Evolutionary conservation across 1,140 invertebrate genomes (phyloP), one percentile per base, ranked within the genome.

Genomic region (Dendroctonus valens): DNA sequence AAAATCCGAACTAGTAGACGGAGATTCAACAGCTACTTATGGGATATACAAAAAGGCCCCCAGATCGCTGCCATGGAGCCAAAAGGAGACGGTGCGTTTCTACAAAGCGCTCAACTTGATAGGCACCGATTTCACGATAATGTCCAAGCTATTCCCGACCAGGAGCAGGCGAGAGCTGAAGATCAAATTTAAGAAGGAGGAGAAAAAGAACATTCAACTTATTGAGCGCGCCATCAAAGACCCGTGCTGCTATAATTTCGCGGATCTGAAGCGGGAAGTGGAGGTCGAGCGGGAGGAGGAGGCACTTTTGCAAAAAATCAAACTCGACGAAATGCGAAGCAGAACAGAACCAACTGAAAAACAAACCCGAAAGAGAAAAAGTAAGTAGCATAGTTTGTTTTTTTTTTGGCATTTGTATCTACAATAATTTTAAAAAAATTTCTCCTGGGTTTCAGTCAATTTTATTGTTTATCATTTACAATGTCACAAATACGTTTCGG

Each of bases 121-220:
- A 58, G 94, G 94, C 0, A 94, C 93, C 0, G 93, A 96, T 81
- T 96, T 97, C 78, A 87, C 90, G 0, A 75, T 96, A 11, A 96
- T 97, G 92, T 81, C 86, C 59, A 84, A 85, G 54, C 79, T 94
- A n/a, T 94, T 96, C 78, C 89, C 89, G 0, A 85, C 86, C 52
- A 82, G 93, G 59, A 87, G 85, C 1, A 80, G 94, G 5, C 79
- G 85, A 48, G 92, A 96, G 74, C 79, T 97, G 0, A 96, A 96
- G 77, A 79, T 90, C 8, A 95, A 85, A 69, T 83, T 82, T 65
- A 83, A 83, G 55, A 81, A 81, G 49, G 82, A 83, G 68, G 82
- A 83, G 68, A 76, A 75, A 49, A 74, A 74, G 0, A 79, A 83
- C 72, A 68, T 71, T 0, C 64, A 68, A 55, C 61, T 83, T 6